Base-by-base conservation (phyloP, 2,888 invertebrate genomes). In the Pyrochroa serraticornis region DNA sequence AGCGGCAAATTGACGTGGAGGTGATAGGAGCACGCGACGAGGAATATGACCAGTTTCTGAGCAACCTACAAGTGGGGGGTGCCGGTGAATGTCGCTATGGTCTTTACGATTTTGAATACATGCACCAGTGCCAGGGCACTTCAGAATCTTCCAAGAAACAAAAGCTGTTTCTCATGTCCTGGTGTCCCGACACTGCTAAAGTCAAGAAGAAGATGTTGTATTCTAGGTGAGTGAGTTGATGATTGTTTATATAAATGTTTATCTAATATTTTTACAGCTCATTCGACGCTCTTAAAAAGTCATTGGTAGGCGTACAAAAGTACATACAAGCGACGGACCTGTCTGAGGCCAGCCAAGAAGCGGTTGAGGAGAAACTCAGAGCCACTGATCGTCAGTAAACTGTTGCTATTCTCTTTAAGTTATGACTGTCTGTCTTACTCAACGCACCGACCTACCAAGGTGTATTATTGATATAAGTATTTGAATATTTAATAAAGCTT, bases 151-250 rank as follows among this genome's bases (percentile, higher is more conserved):
- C 93, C 80, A 96, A 95, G 88, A 96, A 96, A 89, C 95, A 97
- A 82, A 97, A 97, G 82, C 84, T 97, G 73, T 94, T 97, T 87
- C 89, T 97, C 79, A 95, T 97, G 93, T 94, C 94, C 79, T 96
- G 96, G 96, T 96, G 97, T 87, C 97, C 97, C 41, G 97, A 98
- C 84, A 94, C 93, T 80, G 96, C 98, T 75, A 95, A 94, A 84
- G 89, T 89, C 67, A 89, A 89, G 85, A 89, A 89, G 89, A 89
- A 89, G 89, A 89, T 89, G 89, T 88, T 89, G 86, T 89, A 89
- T 82, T 89, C 89, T 76, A 86, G 86, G 86, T 86, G 30, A 86
- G 86, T 86, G 30, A 37, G 12, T 36, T 37, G 8, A 14, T 32
- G 48, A 31, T 41, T 37, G 51, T 43, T 47, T 43, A 36, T 10